Conservation (phyloP, 2,113 vertebrate species). For the Vulpes ferrilata region DNA sequence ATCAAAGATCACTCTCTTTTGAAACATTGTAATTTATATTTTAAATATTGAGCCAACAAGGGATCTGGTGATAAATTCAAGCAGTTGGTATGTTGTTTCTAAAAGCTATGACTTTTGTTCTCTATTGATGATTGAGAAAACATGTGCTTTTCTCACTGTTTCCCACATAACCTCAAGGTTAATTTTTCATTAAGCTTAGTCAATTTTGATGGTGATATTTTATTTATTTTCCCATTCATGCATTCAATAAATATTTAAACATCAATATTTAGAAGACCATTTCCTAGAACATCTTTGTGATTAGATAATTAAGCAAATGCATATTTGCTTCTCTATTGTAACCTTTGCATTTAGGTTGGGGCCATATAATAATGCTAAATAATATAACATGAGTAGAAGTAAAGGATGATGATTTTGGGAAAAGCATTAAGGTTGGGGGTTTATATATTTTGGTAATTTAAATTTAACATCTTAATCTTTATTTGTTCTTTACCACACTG, state of each 20-base stretch:
- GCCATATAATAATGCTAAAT: not conserved
- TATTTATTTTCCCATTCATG: not conserved
- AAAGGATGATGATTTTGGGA: not conserved
- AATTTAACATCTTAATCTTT: not conserved
- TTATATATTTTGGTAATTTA: not conserved
- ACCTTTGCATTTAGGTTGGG: not conserved
- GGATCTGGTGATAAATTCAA: not conserved
- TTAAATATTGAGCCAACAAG: not conserved
- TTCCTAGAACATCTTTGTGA: not conserved
- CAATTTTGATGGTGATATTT: not conserved
- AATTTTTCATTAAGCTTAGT: not conserved
- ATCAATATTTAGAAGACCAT: not conserved
- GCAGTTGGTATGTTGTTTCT: not conserved
- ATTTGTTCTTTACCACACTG: not conserved
- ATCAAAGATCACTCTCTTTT: not conserved
- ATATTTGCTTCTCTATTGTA: not conserved
- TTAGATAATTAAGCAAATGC: not conserved
- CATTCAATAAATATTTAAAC: not conserved
- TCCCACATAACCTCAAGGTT: not conserved
- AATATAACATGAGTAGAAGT: not conserved
- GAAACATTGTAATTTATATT: not conserved
- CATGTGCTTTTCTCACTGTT: not conserved
- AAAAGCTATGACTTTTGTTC: not conserved
- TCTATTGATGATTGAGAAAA: not conserved
- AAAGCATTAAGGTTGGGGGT: not conserved